Evolutionary conservation across 2,113 vertebrate genomes (phyloP).

Genomic region (Propithecus coquereli): DNA sequence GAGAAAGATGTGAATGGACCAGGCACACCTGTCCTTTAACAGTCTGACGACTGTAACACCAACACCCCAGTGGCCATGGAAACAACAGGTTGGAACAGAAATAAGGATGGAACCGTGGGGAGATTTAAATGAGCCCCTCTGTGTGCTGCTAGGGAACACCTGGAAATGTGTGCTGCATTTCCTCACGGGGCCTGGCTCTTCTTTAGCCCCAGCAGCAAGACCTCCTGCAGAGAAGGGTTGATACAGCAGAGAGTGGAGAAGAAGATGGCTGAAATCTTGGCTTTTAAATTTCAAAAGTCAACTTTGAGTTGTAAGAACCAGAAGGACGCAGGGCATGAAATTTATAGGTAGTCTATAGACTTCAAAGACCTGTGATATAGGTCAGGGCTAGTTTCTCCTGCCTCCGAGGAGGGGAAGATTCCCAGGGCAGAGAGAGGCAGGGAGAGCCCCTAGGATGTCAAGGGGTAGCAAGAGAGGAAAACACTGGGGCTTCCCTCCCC

Average conservation of each 20-base stretch:
- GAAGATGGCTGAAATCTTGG: not conserved
- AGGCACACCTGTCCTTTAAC: not conserved
- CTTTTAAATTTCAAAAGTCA: not conserved
- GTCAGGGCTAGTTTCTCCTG: not conserved
- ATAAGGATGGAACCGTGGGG: not conserved
- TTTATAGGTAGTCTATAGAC: not conserved
- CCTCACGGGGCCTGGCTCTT: not conserved
- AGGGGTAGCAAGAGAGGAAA: not conserved
- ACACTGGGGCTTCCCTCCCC: not conserved
- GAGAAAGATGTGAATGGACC: not conserved
- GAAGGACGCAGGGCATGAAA: not conserved
- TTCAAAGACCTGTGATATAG: not conserved
- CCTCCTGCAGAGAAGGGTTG: not conserved
- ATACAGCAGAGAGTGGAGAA: not conserved
- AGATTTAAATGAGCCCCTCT: not conserved
- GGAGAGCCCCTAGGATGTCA: not conserved
- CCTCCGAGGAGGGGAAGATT: not conserved
- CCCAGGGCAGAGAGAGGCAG: not conserved
- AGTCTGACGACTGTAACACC: not conserved
- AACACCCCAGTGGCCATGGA: not conserved
- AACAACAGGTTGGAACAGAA: not conserved
- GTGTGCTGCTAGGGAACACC: accelerated
- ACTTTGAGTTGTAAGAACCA: not conserved
- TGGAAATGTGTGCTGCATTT: not conserved
- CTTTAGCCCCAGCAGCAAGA: not conserved